Conservation (phyloP, 2,888 invertebrate species). For the Phorcus lineatus region DNA sequence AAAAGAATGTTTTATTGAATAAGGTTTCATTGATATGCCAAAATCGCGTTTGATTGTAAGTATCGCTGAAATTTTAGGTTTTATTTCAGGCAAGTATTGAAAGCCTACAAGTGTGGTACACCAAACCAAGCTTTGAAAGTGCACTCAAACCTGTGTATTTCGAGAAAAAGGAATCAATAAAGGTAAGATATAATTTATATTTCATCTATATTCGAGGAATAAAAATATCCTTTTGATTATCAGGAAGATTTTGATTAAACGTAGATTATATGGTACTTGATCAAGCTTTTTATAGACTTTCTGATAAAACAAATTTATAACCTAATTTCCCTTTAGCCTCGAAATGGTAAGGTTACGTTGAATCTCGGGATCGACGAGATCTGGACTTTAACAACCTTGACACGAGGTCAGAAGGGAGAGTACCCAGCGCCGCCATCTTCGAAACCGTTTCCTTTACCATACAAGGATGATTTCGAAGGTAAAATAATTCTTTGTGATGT, state of each 20-base stretch:
- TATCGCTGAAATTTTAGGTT: too few relatives aligned
- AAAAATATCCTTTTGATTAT: too few relatives aligned
- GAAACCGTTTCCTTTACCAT: constrained; percentile 70
- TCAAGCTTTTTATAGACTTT: too few relatives aligned
- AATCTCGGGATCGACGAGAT: constrained; percentile 65
- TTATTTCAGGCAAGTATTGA: constrained; percentile 39
- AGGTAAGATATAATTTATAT: too few relatives aligned
- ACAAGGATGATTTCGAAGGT: constrained; percentile 72
- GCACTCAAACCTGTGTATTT: background rate
- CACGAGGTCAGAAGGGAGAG: constrained; percentile 55
- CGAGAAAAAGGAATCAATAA: background rate
- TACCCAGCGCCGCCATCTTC: constrained; percentile 45
- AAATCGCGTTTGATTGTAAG: too few relatives aligned
- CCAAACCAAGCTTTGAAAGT: constrained; percentile 7
- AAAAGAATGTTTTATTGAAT: too few relatives aligned
- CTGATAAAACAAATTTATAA: background rate
- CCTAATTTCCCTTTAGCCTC: constrained; percentile 42
- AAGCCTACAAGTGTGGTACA: constrained; percentile 49
- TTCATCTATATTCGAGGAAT: too few relatives aligned
- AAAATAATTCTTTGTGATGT: background rate
- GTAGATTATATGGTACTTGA: too few relatives aligned
- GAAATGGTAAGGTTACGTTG: constrained; percentile 48
- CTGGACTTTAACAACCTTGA: constrained; percentile 68
- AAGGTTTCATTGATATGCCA: too few relatives aligned
- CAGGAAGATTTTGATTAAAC: too few relatives aligned